Evolutionary conservation across 2,113 vertebrate genomes (phyloP).

Genomic region (Chelonoidis abingdonii): DNA sequence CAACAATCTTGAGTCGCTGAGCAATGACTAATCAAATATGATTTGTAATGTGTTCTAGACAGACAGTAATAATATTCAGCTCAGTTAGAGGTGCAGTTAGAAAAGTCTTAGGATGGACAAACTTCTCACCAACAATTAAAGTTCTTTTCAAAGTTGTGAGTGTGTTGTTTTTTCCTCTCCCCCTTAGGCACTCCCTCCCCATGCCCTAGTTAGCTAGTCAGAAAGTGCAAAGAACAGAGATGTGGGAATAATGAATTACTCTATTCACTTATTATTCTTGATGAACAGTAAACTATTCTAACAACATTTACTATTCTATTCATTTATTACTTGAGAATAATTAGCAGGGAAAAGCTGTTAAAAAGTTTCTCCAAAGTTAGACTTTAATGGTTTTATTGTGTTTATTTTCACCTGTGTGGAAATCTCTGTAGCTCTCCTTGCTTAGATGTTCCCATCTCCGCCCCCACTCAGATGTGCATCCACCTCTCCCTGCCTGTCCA

Average conservation of each 20-base stretch:
- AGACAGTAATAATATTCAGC: slow-evolving; percentile 9
- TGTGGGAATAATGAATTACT: slow-evolving; percentile 68
- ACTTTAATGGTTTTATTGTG: slow-evolving; percentile 63
- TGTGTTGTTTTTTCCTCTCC: slow-evolving; percentile 65
- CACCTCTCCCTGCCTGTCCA: slow-evolving; percentile 22
- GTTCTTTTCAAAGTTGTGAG: slow-evolving; percentile 67
- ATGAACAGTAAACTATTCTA: slow-evolving; percentile 73
- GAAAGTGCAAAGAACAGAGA: slow-evolving; percentile 62
- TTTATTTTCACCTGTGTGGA: slow-evolving; percentile 71
- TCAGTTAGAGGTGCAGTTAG: slow-evolving; percentile 44
- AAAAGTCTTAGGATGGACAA: slow-evolving; percentile 63
- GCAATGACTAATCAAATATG: slow-evolving; percentile 12
- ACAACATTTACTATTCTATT: slow-evolving; percentile 67
- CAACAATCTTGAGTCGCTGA: slow-evolving; percentile 31
- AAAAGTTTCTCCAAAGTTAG: slow-evolving; percentile 74
- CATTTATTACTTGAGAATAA: slow-evolving; percentile 70
- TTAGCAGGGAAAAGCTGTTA: slow-evolving; percentile 44
- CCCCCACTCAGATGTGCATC: slow-evolving; percentile 29
- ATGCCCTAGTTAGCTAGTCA: slow-evolving; percentile 71
- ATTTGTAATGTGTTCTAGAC: slow-evolving; percentile 50
- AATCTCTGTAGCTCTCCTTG: slow-evolving; percentile 51
- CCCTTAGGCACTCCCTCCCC: slow-evolving; percentile 53
- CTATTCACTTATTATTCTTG: slow-evolving; percentile 69
- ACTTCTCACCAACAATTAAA: slow-evolving; percentile 76
- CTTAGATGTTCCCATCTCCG: slow-evolving; percentile 50